Base-by-base conservation (phyloP, 2,113 vertebrate species). In the Callopanchax toddi region DNA sequence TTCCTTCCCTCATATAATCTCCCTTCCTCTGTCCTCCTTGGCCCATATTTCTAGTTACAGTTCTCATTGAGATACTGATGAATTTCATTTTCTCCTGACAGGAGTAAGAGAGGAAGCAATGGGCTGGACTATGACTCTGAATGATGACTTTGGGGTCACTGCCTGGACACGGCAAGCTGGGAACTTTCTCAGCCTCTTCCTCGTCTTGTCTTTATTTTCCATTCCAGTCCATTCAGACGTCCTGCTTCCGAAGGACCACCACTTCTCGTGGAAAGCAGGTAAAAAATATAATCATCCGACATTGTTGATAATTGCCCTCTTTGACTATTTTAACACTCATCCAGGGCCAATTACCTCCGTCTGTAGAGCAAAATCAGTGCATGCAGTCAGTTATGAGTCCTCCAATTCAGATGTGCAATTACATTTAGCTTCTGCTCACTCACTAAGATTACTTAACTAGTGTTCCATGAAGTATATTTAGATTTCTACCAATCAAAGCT, bases 231-330 rank as follows among this genome's bases (percentile, higher is more conserved):
- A 62, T 50, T 89, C 93, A 66, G 93, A 95, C 87, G 78, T 93
- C 58, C 91, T 93, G 74, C 89, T 91, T 82, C 89, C 88, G 42
- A 94, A 90, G 81, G 92, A 94, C 63, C 90, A 92, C 59, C 94
- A 93, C 23, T 99, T 97, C 87, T 87, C 93, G 42, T 99, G 97
- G 97, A 98, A 94, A 94, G 90, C 94, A 93, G 96, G 97, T 99
- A 96, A 89, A 65, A 75, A 46, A 29, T 52, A 43, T 1, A 4
- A 18, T 26, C 39, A 18, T 21, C 58, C 11, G 2, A 12, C 42
- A 56, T 3, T 52, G 3, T 44, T 6, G 11, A 51, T 59, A 17
- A 21, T 15, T 7, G 4, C 2, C 22, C 53, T 68, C 51, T 67
- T 25, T 51, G 20, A 52, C 44, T 25, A 0, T 54, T 45, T 48